Conservation (phyloP, 2,113 vertebrate genomes). For the Oenanthe oenanthe region DNA sequence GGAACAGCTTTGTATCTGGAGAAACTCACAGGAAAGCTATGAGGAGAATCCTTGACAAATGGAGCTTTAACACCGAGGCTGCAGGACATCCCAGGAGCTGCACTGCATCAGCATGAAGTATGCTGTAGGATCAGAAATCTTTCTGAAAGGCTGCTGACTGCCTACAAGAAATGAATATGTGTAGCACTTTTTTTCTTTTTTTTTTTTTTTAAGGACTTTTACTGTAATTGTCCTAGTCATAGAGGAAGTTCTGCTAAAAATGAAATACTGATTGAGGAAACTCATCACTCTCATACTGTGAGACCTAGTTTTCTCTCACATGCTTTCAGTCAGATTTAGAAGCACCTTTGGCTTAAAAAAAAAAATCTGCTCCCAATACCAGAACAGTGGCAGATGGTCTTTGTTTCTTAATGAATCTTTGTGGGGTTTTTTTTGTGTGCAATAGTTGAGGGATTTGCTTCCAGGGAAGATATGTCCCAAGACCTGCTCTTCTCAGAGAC, state of each 20-base stretch:
- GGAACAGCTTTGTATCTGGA: neutral
- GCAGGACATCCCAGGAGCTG: neutral
- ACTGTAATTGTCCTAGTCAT: neutral
- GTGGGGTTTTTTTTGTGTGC: neutral
- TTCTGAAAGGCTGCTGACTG: neutral
- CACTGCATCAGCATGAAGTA: neutral
- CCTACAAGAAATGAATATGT: neutral
- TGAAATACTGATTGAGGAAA: neutral
- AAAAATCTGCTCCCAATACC: neutral
- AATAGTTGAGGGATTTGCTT: slow-evolving; percentile 16
- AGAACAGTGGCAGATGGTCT: slow-evolving; percentile 47
- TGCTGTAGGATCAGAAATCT: neutral
- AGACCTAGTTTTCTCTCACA: slow-evolving; percentile 19
- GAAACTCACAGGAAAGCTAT: neutral
- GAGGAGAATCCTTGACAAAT: neutral
- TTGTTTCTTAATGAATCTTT: slow-evolving; percentile 45
- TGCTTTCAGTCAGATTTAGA: neutral
- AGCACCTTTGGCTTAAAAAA: slow-evolving; percentile 11
- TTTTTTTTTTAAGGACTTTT: neutral
- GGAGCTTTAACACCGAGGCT: neutral
- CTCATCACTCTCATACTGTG: neutral
- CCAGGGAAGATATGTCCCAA: slow-evolving; percentile 9
- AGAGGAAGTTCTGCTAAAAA: slow-evolving; percentile 6
- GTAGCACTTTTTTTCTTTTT: neutral
- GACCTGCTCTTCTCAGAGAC: neutral